These are phyloP conservation scores for Nettapus auritus DNA, from an alignment of 2,113 vertebrate species.

Conservation along the genomic window DNA sequence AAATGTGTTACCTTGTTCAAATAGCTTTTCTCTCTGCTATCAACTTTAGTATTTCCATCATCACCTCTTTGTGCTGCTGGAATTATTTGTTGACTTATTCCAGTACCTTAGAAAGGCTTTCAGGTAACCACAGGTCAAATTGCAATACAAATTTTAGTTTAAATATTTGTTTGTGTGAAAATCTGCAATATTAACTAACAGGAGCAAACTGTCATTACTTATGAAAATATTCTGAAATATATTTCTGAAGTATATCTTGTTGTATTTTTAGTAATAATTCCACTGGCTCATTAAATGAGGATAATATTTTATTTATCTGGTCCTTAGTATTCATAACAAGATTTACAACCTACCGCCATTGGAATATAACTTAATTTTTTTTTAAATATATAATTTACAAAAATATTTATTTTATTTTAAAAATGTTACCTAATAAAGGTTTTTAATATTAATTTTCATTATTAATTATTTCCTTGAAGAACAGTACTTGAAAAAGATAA, in stretches of 20 bases:
- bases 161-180: background rate
- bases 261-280: background rate
- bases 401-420: too few relatives aligned
- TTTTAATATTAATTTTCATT: background rate
- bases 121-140: background rate
- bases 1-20: background rate
- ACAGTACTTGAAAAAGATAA: background rate
- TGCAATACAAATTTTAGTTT: background rate
- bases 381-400: too few relatives aligned
- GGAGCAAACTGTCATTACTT: background rate
- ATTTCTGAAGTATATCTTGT: background rate
- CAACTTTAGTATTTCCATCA: background rate
- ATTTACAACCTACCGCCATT: background rate
- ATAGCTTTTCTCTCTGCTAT: background rate
- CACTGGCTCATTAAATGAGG: background rate
- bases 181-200: background rate
- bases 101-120: background rate
- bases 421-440: accelerated
- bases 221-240: background rate
- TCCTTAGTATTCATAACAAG: constrained; percentile 20
- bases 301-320: background rate
- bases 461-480: constrained; percentile 35
- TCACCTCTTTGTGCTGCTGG: background rate
- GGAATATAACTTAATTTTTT: background rate
- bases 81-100: background rate